Percentiles rank a stretch among this genome's conserved stretches.
Conservation (phyloP, 2,888 invertebrate genomes). For the Crossocerus cetratus region DNA sequence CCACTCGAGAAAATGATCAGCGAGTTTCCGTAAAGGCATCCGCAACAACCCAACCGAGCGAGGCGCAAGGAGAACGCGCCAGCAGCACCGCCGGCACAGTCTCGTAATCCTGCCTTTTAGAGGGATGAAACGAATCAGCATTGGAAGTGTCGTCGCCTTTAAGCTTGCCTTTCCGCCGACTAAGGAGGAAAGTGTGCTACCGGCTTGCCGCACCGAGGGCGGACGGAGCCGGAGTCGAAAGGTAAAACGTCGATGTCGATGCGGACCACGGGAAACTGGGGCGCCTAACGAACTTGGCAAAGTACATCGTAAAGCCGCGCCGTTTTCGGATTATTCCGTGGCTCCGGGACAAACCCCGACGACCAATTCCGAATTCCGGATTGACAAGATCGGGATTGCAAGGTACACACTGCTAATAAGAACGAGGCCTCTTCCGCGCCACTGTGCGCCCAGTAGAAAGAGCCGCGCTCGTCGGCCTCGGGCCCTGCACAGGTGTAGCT, state of each 20-base stretch:
- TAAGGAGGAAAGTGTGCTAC: constrained; percentile 15
- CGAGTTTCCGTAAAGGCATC: constrained; percentile 9
- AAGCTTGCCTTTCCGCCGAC: constrained; percentile 18
- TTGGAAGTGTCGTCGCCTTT: constrained; percentile 53
- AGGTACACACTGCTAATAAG: too few species aligned
- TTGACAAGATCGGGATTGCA: constrained; percentile 34
- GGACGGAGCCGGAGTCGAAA: constrained; percentile 23
- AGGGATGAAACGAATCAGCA: constrained; percentile 55
- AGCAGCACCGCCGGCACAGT: constrained; percentile 1
- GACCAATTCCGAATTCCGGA: constrained; percentile 49
- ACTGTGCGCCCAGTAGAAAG: too few species aligned
- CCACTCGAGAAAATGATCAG: constrained; percentile 29
- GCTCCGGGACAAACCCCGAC: constrained; percentile 33
- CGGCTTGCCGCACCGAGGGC: constrained; percentile 8
- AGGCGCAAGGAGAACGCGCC: constrained; percentile 15
- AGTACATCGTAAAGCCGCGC: constrained; percentile 53
- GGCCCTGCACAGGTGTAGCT: too few species aligned
- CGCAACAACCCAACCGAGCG: constrained; percentile 26
- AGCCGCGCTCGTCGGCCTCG: too few species aligned
- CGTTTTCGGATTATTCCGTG: constrained; percentile 47
- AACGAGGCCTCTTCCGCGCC: too few species aligned
- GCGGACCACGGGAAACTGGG: constrained; percentile 40
- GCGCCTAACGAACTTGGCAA: constrained; percentile 56
- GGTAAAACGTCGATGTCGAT: constrained; percentile 33
- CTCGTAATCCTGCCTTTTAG: constrained; percentile 55